Conservation (phyloP, 2,113 vertebrate species). For the Myrmophylax atrothorax region DNA sequence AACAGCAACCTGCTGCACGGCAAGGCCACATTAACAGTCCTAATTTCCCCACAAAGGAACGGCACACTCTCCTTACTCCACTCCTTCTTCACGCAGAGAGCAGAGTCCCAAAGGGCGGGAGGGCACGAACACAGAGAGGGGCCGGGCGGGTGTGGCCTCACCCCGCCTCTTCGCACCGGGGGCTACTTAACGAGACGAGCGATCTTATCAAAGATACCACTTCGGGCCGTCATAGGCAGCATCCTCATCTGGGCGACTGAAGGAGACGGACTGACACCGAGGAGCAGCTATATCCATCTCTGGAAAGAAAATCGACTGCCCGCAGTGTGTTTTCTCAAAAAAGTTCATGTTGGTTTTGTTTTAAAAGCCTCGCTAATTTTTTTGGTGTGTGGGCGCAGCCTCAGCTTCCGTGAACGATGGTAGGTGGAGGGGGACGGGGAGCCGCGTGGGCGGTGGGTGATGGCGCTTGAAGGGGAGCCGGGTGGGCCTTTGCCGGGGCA, state of each 20-base stretch:
- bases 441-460: fast-evolving
- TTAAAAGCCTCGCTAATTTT: not conserved
- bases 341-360: not conserved
- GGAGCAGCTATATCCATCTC: too few species aligned
- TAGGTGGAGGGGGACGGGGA: not conserved
- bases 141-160: not conserved
- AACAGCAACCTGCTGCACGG: fast-evolving
- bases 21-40: not conserved
- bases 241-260: not conserved
- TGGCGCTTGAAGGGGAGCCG: fast-evolving
- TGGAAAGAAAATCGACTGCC: fast-evolving
- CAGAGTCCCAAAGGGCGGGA: fast-evolving
- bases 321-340: not conserved
- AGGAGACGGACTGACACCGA: not conserved
- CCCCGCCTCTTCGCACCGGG: constrained; percentile 36
- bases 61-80: fast-evolving
- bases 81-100: fast-evolving
- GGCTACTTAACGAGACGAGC: not conserved
- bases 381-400: not conserved
- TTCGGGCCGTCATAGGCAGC: fast-evolving
- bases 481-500: fast-evolving
- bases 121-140: not conserved
- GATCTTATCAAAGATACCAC: fast-evolving
- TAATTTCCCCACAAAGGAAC: not conserved
- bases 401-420: not conserved